phyloP scores from a whole-genome alignment of 2,888 invertebrate genomes.

The Terebella lapidaria region DNA sequence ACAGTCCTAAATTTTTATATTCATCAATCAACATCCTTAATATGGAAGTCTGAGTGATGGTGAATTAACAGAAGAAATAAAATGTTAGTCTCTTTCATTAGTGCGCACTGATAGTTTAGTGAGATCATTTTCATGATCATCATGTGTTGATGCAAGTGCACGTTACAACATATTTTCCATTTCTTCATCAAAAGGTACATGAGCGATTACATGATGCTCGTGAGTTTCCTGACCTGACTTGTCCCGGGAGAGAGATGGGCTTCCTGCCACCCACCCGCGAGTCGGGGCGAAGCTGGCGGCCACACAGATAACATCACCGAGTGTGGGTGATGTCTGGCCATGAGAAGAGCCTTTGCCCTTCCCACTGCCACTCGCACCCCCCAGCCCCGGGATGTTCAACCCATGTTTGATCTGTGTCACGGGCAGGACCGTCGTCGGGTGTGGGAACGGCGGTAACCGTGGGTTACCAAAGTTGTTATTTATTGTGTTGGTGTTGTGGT shows the following conservation, averaged over 20 bases:
- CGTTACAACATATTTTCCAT: too few species aligned
- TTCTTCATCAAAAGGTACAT: too few species aligned
- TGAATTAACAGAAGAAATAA: too few species aligned
- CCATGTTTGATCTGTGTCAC: slow-evolving; percentile 74
- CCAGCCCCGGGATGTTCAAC: slow-evolving; percentile 32
- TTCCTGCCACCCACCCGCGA: slow-evolving; percentile 65
- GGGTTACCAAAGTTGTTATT: slow-evolving; percentile 64
- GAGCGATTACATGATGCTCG: too few species aligned
- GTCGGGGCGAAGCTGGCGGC: slow-evolving; percentile 75
- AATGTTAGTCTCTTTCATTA: too few species aligned
- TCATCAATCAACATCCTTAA: too few species aligned
- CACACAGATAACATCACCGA: slow-evolving; percentile 70
- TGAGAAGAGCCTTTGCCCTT: slow-evolving; percentile 19
- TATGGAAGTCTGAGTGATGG: too few species aligned
- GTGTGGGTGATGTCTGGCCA: slow-evolving; percentile 56
- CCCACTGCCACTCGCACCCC: slow-evolving; percentile 20
- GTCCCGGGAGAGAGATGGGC: slow-evolving; percentile 40
- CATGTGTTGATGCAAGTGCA: too few species aligned
- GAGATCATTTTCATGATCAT: too few species aligned
- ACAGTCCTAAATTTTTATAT: too few species aligned
- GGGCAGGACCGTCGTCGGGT: slow-evolving; percentile 74
- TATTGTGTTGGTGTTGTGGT: slow-evolving; percentile 37
- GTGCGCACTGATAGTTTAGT: too few species aligned
- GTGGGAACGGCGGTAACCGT: slow-evolving; percentile 83
- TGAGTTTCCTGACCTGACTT: too few species aligned